Evolutionary conservation across 2,888 invertebrate species (phyloP), one percentile per base, ranked within the genome.

Genomic region (Ptychoptera albimana): DNA sequence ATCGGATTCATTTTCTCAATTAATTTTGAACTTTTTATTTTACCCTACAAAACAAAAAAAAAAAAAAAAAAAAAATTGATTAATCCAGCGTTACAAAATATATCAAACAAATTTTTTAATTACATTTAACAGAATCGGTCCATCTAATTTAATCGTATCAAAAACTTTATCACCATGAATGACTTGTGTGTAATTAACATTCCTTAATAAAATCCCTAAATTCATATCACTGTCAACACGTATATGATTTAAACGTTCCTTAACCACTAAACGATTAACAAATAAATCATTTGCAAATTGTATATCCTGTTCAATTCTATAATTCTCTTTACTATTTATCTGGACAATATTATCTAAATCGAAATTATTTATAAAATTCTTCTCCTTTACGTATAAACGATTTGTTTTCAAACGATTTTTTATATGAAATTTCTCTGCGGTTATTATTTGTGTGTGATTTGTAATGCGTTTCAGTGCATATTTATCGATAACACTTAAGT

Each of bases 401-500:
- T 23, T 23, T 7, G 7, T 23, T 23, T 23, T 23, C 3, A 23
- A 23, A 5, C 4, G 7, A 23, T 23, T 23, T 23, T 23, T 23
- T 23, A 23, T 52, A 8, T 51, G 49, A 0, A 53, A 51, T 2
- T 52, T 42, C 3, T 56, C 51, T 29, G 58, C 63, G 5, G 75
- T 55, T 32, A 57, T 56, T 16, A 9, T 12, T 40, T 52, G 50
- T 32, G 23, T 23, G 58, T 77, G 75, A 51, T 69, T 54, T 2
- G 69, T 73, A 2, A 51, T 50, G 14, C 60, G 64, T 55, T 64
- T 71, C 10, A 77, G 55, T 1, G 68, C 61, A 49, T 67, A 62
- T 43, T 67, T 58, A 16, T 66, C 48, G 29, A 77, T 53, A 9
- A 63, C 55, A 1, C 56, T 50, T 50, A 75, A 60, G 44, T 60